Evolutionary conservation across 2,888 invertebrate genomes (phyloP), one percentile per base, ranked within the genome.

Genomic region (Cetonia aurata): DNA sequence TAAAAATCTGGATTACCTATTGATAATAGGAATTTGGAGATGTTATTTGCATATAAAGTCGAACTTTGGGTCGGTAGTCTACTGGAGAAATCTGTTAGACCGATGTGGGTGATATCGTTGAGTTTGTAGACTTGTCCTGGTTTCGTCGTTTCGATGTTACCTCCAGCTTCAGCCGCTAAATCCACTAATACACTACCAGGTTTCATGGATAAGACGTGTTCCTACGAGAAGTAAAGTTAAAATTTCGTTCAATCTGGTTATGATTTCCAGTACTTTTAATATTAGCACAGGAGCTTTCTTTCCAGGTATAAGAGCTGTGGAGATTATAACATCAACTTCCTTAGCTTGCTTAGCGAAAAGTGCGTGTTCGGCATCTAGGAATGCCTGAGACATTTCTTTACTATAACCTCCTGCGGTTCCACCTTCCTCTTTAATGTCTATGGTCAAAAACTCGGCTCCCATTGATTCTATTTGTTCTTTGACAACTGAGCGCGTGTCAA

Each of bases 111-210:
- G 31, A 96, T 93, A 75, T 93, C 95, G 74, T 95, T 92, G 78
- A 93, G 89, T 13, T 87, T 87, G 75, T 90, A 90, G 55, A 94
- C 85, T 84, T 92, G 88, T 10, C 94, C 95, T 15, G 94, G 94
- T 77, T 87, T 88, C 0, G 92, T 95, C 0, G 95, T 95, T 83
- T 92, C 91, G 56, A 95, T 86, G 84, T 96, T 96, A 56, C 95
- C 96, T 6, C 96, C 96, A 79, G 93, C 90, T 85, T 96, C 96
- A 0, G 96, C 92, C 0, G 96, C 96, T 78, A 96, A 84, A 84
- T 96, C 96, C 1, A 96, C 96, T 48, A 96, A 89, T 31, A 96
- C 95, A 75, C 94, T 95, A 33, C 96, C 96, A 0, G 95, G 94
- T 77, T 93, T 93, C 95, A 95, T 95, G 59, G 88, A 87, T 42